A percentile compares a stretch with the other conserved stretches of the same genome.
Evolutionary conservation across 2,888 invertebrate species (phyloP).

Genomic region (Spodoptera picta): DNA sequence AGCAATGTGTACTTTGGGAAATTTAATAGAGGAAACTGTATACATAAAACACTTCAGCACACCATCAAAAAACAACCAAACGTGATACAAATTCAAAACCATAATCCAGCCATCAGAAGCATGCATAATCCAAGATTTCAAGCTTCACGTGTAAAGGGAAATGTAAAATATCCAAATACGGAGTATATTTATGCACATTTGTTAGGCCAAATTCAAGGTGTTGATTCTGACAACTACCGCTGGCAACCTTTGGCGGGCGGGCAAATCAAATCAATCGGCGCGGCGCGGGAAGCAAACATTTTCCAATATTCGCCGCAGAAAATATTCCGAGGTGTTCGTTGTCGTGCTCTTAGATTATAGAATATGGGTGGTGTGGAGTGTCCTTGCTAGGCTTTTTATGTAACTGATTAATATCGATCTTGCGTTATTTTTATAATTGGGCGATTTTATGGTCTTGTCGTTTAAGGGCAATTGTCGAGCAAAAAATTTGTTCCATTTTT

Average conservation of each 20-base stretch:
- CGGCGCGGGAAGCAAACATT: constrained; percentile 72
- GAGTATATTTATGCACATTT: constrained; percentile 50
- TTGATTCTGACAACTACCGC: constrained; percentile 59
- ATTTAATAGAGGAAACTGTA: no score
- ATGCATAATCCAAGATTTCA: constrained; percentile 7
- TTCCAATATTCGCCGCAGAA: constrained; percentile 72
- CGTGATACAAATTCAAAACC: constrained; percentile 7
- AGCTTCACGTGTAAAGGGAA: constrained; percentile 16
- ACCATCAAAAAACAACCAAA: neutral
- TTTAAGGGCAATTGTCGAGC: no score
- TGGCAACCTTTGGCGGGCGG: constrained; percentile 60
- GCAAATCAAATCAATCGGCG: constrained; percentile 78
- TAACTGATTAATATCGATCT: no score
- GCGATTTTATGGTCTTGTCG: no score
- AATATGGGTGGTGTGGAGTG: constrained; percentile 37
- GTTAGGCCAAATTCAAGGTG: constrained; percentile 48
- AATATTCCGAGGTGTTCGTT: constrained; percentile 65
- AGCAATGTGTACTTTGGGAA: no score
- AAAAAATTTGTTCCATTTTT: neutral
- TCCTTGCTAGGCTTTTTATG: neutral
- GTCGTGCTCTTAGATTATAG: constrained; percentile 55
- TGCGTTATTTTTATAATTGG: no score
- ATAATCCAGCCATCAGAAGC: neutral
- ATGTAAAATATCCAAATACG: constrained; percentile 25
- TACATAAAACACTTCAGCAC: no score